Evolutionary conservation across 2,113 vertebrate genomes (phyloP), one percentile per base, ranked within the genome.

Genomic region (Pluvianellus socialis): DNA sequence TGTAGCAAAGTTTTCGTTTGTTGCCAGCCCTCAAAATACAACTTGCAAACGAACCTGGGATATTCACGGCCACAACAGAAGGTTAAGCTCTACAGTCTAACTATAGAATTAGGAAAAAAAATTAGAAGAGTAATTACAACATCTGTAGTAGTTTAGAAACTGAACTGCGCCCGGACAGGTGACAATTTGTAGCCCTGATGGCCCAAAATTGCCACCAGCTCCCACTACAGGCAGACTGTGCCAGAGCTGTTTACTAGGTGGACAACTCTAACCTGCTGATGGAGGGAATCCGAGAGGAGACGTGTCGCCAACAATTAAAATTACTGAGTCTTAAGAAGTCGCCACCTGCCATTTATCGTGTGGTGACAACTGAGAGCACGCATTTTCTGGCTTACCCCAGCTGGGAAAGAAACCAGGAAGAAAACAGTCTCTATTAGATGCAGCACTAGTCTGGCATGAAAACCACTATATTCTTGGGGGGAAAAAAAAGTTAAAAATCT

Each of bases 321-420:
- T 44, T 16, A 86, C 27, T 55, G 56, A 6, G 2, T 71, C 66
- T 79, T 92, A 94, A 82, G 70, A 88, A 88, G 52, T 86, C 88
- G 79, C 81, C 85, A 88, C 44, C 90, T 94, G 95, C 35, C 77
- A 61, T 90, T 92, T 88, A 79, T 93, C 71, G 82, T 62, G 49
- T 68, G 42, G 56, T 92, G 77, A 93, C 70, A 87, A 94, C 28
- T 27, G 61, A 82, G 2, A 74, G 65, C 22, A 79, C 65, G 77
- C 88, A 75, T 88, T 19, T 85, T 81, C 49, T 79, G 66, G 52
- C 73, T 88, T 72, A 89, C 1, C 10, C 52, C 53, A 85, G 61
- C 45, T 72, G 53, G 35, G 49, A 88, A 71, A 75, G 65, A 75
- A 75, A 87, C 67, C 77, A 72, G 56, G 44, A 90, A 72, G 35